Evolutionary conservation across 2,888 invertebrate genomes (phyloP), one percentile per base, ranked within the genome.

Genomic region (Harpalus rufipes): DNA sequence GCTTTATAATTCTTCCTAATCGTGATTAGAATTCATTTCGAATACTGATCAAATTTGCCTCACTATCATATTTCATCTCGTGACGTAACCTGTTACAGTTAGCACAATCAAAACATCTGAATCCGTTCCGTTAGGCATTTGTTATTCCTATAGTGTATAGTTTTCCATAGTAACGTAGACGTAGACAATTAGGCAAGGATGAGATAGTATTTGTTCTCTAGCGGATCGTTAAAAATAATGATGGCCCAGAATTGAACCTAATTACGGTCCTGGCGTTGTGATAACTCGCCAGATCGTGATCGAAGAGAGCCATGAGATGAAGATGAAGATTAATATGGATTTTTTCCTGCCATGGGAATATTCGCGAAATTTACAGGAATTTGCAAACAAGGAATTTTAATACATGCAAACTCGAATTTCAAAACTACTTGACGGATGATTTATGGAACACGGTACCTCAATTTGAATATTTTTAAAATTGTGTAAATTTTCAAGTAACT

Each of bases 191-290:
- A 68, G 68, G 39, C 39, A 68, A 32, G 12, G 39, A 63, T 63
- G 63, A 63, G 25, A 18, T 39, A 39, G 68, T 68, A 68, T 68
- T 68, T 68, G 68, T 68, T 68, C 39, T 68, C 32, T 12, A 41
- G 44, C 72, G 44, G 44, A 41, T 74, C 74, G 74, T 74, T 74
- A 74, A 74, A 74, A 74, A 74, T 74, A 74, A 74, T 74, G 74
- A 74, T 51, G 51, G 51, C 74, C 51, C 74, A 56, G 51, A 74
- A 74, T 56, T 56, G 74, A 51, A 21, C 74, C 74, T 74, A 74
- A 74, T 74, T 74, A 74, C 74, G 74, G 74, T 18, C 74, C 74
- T 74, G 44, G 32, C 51, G 74, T 18, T 74, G 74, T 74, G 74
- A 74, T 74, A 74, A 74, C 74, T 74, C 44, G 74, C 21, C 44